Percentiles rank a stretch among this genome's conserved stretches.
These are phyloP conservation scores for Zaprionus lineosus DNA, from an alignment of 2,888 invertebrate species.

Conservation along the genomic window DNA sequence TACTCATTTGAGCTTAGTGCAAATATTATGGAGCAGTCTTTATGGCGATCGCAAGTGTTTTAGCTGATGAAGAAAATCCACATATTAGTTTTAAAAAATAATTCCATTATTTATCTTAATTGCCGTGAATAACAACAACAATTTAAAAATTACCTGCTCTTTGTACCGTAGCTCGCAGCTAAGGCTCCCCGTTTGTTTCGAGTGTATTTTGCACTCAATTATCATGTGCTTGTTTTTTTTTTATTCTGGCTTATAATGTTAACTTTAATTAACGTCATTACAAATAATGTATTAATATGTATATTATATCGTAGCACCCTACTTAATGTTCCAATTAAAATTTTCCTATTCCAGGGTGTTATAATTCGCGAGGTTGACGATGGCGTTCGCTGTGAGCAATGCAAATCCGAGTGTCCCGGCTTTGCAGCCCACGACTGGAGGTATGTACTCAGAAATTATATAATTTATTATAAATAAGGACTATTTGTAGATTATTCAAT, in stretches of 20 bases:
- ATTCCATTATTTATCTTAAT: no score
- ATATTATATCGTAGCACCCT: background rate
- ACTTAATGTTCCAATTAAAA: slow-evolving; percentile 21
- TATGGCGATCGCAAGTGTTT: no score
- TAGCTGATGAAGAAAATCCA: no score
- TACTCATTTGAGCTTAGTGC: no score
- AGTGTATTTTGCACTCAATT: background rate
- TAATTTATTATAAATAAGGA: no score
- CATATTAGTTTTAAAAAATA: no score
- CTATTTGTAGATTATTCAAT: no score
- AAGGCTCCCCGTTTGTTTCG: background rate
- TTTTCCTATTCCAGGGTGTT: slow-evolving; percentile 87
- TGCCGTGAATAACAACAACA: no score
- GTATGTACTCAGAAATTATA: slow-evolving; percentile 87
- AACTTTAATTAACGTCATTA: background rate
- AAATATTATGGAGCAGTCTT: no score
- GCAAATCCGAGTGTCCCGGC: slow-evolving; percentile 91
- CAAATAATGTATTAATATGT: background rate
- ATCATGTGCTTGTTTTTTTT: slow-evolving; percentile 2
- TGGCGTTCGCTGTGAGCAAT: slow-evolving; percentile 93
- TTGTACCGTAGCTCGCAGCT: no score
- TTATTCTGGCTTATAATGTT: no score
- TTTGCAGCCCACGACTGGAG: slow-evolving; percentile 94
- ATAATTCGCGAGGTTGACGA: slow-evolving; percentile 92
- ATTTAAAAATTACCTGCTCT: no score